Evolutionary conservation across 2,113 vertebrate genomes (phyloP).

Genomic region (Mustela lutreola): DNA sequence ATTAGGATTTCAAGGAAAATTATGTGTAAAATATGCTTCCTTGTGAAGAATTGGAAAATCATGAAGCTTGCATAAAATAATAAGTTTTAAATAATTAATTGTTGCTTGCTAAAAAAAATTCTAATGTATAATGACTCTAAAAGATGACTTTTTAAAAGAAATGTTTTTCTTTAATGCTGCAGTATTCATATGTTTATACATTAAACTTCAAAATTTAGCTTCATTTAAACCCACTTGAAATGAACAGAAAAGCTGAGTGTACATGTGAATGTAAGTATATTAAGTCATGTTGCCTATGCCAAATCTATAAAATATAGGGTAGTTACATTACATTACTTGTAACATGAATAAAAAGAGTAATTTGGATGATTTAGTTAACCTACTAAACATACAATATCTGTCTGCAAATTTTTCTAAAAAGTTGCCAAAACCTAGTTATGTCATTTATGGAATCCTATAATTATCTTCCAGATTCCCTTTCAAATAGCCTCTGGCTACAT

Average conservation of each 20-base stretch:
- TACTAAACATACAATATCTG: conserved; percentile 58
- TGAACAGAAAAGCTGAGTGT: not conserved
- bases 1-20: not conserved
- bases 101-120: not conserved
- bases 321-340: conserved; percentile 60
- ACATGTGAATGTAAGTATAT: conserved; percentile 35
- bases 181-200: not conserved
- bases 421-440: conserved; percentile 53
- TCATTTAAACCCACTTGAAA: conserved; percentile 10
- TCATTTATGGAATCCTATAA: conserved; percentile 48
- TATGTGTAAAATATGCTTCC: not conserved
- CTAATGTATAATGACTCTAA: not conserved
- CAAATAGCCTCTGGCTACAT: not conserved
- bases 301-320: conserved; percentile 60
- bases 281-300: conserved; percentile 58
- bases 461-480: conserved; percentile 56
- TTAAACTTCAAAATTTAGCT: not conserved
- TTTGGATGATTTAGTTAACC: conserved; percentile 63
- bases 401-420: conserved; percentile 62
- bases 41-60: not conserved
- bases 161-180: not conserved
- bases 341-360: conserved; percentile 53
- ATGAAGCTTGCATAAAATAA: not conserved
- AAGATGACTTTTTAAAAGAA: not conserved
- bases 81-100: not conserved